These are phyloP conservation scores for Montipora foliosa DNA, from an alignment of 64 coral and sea anemone species.

Conservation along the genomic window DNA sequence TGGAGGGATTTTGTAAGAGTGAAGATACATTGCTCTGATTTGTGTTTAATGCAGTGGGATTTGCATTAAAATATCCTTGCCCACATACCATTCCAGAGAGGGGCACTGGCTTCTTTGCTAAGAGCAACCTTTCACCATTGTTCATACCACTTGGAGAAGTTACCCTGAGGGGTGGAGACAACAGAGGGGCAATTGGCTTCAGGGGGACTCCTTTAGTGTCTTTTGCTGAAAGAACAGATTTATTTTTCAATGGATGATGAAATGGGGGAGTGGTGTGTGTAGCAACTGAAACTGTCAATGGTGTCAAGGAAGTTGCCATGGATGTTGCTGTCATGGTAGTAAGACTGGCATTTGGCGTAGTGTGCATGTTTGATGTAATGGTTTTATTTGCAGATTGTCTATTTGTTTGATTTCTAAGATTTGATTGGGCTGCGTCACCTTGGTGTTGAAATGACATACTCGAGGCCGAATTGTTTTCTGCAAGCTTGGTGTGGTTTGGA, in stretches of 20 bases:
- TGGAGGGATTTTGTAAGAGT: conserved; percentile 1
- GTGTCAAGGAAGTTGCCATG: background rate
- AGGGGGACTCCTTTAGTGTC: conserved; percentile 3
- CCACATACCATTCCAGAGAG: background rate
- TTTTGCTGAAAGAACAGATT: background rate
- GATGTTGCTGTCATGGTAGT: background rate
- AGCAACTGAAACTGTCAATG: conserved; percentile 21
- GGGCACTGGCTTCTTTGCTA: conserved; percentile 5
- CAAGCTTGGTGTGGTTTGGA: background rate
- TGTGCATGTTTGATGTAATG: background rate
- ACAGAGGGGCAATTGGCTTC: conserved; percentile 52
- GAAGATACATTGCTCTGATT: background rate
- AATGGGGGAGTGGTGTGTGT: conserved; percentile 28
- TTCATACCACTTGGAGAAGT: conserved; percentile 5
- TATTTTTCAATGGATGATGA: background rate
- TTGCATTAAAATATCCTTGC: conserved; percentile 34
- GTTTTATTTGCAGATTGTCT: background rate
- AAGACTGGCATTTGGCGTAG: background rate
- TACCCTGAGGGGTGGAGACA: conserved; percentile 28
- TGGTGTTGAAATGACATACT: background rate
- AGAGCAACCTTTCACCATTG: conserved; percentile 2
- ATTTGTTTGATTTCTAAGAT: background rate
- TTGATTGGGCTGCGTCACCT: background rate
- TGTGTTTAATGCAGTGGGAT: background rate
- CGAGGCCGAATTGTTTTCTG: background rate